Evolutionary conservation across 2,888 invertebrate genomes (phyloP), one percentile per base, ranked within the genome.

Genomic region (Drosophila colorata): DNA sequence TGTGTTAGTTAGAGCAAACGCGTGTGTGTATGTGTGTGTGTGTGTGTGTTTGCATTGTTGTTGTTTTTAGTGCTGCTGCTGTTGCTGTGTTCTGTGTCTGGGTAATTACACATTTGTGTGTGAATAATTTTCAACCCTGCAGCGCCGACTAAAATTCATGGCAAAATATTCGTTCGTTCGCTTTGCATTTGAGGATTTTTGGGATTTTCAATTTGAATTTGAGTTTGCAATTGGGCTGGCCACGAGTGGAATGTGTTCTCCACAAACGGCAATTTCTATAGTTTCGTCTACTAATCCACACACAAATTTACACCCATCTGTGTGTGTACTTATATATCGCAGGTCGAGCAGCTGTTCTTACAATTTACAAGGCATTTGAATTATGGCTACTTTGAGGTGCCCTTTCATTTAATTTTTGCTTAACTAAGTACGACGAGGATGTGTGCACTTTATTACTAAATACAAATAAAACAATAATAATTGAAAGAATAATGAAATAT

Each of bases 81-180:
- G 49, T 35, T 61, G 47, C 53, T 46, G 48, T 76, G 74, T 77
- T 74, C 72, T 76, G 79, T 74, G 78, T 70, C 88, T 88, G 90
- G 84, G 84, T 88, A 85, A 89, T 85, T 85, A 85, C 83, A 89
- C 84, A 69, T 80, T 86, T 83, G 78, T 85, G 80, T 89, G 88
- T 85, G 88, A 89, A 88, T 89, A 89, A 87, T 87, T 89, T 89
- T 47, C 60, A 86, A 78, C 75, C 89, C 75, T 67, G 46, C 44
- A 48, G 37, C 52, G 37, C 41, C 23, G 41, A 77, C 46, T 37
- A 38, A 61, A 58, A 53, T 52, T 65, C 48, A 46, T 44, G 11
- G 20, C 60, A 11, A 65, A 61, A 46, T 51, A 51, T 64, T 46
- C 28, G 44, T 64, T 46, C 28, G 44, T 49, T 64, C 33, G 35